Evolutionary conservation across 2,888 invertebrate genomes (phyloP).

Genomic region (Macrophya annulata): DNA sequence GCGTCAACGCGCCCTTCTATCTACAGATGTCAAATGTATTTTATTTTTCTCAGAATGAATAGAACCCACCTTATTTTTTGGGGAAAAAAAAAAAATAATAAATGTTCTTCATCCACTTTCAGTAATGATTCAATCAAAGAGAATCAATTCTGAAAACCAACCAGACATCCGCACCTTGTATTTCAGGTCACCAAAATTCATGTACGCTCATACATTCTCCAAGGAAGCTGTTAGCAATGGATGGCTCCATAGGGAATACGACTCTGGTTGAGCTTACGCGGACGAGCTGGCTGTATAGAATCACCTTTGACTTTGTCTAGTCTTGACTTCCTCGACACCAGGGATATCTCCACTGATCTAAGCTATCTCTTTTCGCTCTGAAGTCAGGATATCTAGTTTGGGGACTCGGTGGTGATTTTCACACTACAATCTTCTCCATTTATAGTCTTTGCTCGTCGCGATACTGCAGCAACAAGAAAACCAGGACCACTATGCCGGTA

Average conservation of each 20-base stretch:
- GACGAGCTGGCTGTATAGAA: background rate
- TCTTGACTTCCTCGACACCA: background rate
- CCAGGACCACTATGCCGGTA: conserved; percentile 15
- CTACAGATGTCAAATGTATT: background rate
- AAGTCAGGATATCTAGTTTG: conserved; percentile 13
- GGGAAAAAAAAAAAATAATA: too few relatives aligned
- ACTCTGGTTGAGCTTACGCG: background rate
- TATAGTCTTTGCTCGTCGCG: background rate
- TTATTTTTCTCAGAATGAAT: background rate
- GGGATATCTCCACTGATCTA: conserved; percentile 16
- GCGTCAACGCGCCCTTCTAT: conserved; percentile 43
- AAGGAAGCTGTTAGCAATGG: conserved; percentile 9
- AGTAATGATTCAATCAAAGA: background rate
- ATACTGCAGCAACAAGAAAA: conserved; percentile 3
- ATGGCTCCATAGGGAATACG: background rate
- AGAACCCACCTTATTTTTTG: background rate
- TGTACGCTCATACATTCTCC: background rate
- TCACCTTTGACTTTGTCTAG: conserved; percentile 18
- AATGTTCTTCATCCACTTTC: background rate
- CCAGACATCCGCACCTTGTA: background rate
- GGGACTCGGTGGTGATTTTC: conserved; percentile 12
- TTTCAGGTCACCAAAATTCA: background rate
- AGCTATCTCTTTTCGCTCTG: conserved; percentile 29
- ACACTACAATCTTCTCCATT: conserved; percentile 24
- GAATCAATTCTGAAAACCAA: background rate